These are phyloP conservation scores for Vollenhovia emeryi DNA, from an alignment of 1,140 invertebrate genomes.

Conservation along the genomic window DNA sequence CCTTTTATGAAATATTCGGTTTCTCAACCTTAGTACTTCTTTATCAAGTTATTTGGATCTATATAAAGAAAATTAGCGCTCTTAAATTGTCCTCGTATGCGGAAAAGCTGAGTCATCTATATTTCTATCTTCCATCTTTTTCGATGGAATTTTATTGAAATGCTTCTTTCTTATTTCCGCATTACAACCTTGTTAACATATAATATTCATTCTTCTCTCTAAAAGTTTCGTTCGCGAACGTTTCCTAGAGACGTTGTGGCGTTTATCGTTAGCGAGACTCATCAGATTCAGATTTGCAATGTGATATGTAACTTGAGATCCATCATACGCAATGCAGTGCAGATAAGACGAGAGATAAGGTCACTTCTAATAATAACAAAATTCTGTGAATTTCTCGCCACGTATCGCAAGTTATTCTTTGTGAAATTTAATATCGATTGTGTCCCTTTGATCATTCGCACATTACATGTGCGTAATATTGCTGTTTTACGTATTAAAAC, in stretches of 20 bases:
- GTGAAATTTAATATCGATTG: not conserved
- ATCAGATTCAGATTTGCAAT: not conserved
- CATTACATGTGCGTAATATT: not conserved
- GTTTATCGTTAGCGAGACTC: not conserved
- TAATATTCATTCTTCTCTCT: not conserved
- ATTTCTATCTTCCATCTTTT: not conserved
- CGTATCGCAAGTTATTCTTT: not conserved
- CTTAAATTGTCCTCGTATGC: not conserved
- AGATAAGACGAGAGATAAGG: no score
- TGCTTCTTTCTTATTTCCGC: not conserved
- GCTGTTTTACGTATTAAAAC: no score
- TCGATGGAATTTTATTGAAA: not conserved
- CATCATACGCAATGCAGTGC: not conserved
- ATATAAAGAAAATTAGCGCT: not conserved
- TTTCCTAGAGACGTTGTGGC: not conserved
- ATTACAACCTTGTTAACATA: not conserved
- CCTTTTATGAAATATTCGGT: no score
- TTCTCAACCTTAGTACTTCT: no score
- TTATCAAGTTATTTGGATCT: no score
- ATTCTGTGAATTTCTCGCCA: not conserved
- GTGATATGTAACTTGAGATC: no score
- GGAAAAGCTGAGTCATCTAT: not conserved
- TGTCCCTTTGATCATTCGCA: not conserved
- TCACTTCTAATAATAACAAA: not conserved
- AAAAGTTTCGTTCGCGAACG: not conserved